These are phyloP conservation scores for Caprella mutica DNA, from an alignment of 2,888 invertebrate species.

Conservation along the genomic window DNA sequence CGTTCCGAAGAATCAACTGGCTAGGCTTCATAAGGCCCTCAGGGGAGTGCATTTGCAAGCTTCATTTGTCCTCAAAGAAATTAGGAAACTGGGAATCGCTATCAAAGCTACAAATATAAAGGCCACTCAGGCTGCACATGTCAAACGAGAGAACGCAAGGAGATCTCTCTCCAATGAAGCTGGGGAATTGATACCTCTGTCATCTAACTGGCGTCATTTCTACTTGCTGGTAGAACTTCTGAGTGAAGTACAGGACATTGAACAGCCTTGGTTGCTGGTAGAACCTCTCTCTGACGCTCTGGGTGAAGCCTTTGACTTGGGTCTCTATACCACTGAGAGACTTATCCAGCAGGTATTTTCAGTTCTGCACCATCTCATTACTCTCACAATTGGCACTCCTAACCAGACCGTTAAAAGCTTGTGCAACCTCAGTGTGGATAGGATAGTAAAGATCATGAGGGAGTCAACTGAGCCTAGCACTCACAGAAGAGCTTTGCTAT, in stretches of 20 bases:
- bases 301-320: constrained; percentile 13
- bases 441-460: constrained; percentile 76
- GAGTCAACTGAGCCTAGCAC: constrained; percentile 88
- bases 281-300: constrained; percentile 16
- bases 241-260: constrained; percentile 18
- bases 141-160: not conserved
- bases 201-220: constrained; percentile 17
- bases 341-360: constrained; percentile 27
- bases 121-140: constrained; percentile 1
- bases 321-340: constrained; percentile 10
- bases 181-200: not conserved
- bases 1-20: not conserved
- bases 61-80: not conserved
- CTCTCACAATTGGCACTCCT: too few species aligned
- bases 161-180: not conserved
- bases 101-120: constrained; percentile 2
- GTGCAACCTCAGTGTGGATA: constrained; percentile 52
- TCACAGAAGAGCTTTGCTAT: constrained; percentile 78
- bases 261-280: constrained; percentile 24
- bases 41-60: not conserved
- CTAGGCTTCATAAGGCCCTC: not conserved
- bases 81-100: not conserved
- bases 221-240: constrained; percentile 23
- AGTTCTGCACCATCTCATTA: constrained; percentile 21
- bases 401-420: too few species aligned